Percentiles rank a stretch among this genome's conserved stretches.
Evolutionary conservation across 2,888 invertebrate genomes (phyloP).

Genomic region (Brenthis daphne): DNA sequence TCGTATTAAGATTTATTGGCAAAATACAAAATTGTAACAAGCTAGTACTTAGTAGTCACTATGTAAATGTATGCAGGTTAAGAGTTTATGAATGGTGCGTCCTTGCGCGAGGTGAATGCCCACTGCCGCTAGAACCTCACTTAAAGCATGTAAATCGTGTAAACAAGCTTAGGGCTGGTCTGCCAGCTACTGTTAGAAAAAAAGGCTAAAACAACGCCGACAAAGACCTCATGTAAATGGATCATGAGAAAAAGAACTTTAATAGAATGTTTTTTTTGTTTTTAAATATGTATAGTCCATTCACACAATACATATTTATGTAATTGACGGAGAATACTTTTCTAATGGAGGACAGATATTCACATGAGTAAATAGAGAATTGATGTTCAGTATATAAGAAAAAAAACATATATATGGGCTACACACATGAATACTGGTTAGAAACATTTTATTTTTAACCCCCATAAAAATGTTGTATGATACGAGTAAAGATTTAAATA

Average conservation of each 20-base stretch:
- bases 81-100: slow-evolving; percentile 60
- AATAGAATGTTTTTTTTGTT: background rate
- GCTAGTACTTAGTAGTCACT: background rate
- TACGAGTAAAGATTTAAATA: no score
- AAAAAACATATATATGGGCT: no score
- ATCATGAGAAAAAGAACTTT: slow-evolving; percentile 8
- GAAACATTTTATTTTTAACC: no score
- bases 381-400: no score
- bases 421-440: no score
- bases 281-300: background rate
- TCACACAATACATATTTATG: background rate
- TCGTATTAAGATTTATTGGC: no score
- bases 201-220: slow-evolving; percentile 13
- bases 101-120: slow-evolving; percentile 54
- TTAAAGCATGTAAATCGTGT: slow-evolving; percentile 24
- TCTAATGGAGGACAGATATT: no score
- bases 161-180: slow-evolving; percentile 26
- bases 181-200: slow-evolving; percentile 17
- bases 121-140: slow-evolving; percentile 32
- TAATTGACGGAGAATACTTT: no score
- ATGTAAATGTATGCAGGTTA: slow-evolving; percentile 37
- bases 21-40: background rate
- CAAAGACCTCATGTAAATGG: slow-evolving; percentile 2
- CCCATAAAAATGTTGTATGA: no score
- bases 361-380: no score